Conservation (phyloP, 2,797 vertebrate species). For the Clarias fuscus region DNA sequence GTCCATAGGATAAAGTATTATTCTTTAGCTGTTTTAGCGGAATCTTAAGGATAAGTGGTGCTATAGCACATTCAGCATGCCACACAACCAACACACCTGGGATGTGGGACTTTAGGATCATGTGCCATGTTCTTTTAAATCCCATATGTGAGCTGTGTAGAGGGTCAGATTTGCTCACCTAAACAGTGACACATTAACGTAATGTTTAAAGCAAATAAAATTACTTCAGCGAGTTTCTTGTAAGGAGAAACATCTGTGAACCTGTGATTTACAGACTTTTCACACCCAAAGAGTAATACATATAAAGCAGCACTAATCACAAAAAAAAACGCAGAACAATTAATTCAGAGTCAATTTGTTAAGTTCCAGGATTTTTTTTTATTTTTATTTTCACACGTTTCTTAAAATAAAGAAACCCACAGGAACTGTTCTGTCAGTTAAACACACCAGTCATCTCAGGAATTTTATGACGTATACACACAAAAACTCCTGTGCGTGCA, state of each 20-base stretch:
- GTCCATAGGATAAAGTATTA: no score
- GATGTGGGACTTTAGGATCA: neutral
- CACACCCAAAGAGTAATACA: neutral
- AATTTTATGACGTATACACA: neutral
- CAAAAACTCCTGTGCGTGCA: neutral
- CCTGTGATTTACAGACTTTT: neutral
- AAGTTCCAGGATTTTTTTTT: neutral
- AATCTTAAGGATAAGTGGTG: neutral
- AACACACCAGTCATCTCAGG: neutral
- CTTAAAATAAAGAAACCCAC: neutral
- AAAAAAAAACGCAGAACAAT: neutral
- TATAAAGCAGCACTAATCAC: neutral
- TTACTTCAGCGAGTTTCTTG: neutral
- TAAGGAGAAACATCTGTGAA: neutral
- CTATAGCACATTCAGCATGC: neutral
- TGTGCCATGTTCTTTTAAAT: slow-evolving; percentile 8
- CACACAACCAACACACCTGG: no score
- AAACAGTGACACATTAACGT: neutral
- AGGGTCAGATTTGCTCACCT: neutral
- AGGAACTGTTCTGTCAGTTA: neutral
- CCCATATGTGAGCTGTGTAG: slow-evolving; percentile 3
- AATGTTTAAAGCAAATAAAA: neutral
- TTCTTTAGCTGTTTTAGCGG: neutral
- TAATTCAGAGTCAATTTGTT: neutral
- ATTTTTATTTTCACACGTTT: neutral